phyloP scores from a whole-genome alignment of 2,113 vertebrate species.

The Synchiropus splendidus region DNA sequence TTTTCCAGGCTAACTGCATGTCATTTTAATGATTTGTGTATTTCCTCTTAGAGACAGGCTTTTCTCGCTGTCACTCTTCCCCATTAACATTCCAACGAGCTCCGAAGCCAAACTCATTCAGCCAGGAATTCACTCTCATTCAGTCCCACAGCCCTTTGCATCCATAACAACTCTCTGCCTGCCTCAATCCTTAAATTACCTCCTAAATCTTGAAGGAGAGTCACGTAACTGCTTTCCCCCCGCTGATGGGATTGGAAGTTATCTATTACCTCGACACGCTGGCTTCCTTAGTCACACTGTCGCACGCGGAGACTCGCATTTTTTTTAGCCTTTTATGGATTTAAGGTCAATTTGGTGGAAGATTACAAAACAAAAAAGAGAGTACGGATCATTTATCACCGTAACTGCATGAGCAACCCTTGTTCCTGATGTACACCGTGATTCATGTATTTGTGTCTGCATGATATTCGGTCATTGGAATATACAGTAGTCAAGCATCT shows the following conservation, averaged over 20 bases:
- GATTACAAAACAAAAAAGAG: slow-evolving; percentile 3
- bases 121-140: slow-evolving; percentile 29
- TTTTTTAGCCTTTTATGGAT: slow-evolving; percentile 14
- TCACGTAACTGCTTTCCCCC: slow-evolving; percentile 14
- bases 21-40: too few species aligned
- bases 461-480: too few species aligned
- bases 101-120: slow-evolving; percentile 11
- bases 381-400: neutral
- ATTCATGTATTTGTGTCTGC: too few species aligned
- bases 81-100: slow-evolving; percentile 26
- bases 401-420: neutral
- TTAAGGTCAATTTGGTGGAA: slow-evolving; percentile 14
- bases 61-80: slow-evolving; percentile 17
- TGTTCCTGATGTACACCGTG: too few species aligned
- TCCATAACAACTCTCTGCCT: slow-evolving; percentile 34
- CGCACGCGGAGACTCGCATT: slow-evolving; percentile 10
- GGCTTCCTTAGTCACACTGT: slow-evolving; percentile 8
- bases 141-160: slow-evolving; percentile 19
- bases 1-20: too few species aligned
- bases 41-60: slow-evolving; percentile 13
- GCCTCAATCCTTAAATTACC: slow-evolving; percentile 41
- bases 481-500: too few species aligned
- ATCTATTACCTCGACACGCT: slow-evolving; percentile 19
- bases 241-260: slow-evolving; percentile 25
- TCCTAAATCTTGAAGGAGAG: slow-evolving; percentile 32